phyloP scores from a whole-genome alignment of 2,888 invertebrate species.

The Dorcus hopei region DNA sequence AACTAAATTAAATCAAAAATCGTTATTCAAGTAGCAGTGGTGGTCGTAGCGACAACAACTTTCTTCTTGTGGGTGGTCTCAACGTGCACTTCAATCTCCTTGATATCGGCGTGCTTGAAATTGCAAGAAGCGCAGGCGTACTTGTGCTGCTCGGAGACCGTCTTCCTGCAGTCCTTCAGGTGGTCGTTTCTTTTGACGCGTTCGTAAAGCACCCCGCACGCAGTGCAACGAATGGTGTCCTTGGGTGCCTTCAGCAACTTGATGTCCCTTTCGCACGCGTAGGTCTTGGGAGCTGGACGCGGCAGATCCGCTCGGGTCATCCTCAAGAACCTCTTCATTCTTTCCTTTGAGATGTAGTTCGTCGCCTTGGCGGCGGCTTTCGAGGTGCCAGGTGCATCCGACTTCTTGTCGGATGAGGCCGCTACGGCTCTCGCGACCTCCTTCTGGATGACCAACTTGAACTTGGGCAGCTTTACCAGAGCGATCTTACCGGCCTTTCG shows the following conservation, averaged over 20 bases:
- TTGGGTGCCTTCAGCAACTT: slow-evolving; percentile 33
- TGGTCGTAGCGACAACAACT: neutral
- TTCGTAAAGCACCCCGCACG: slow-evolving; percentile 38
- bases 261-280: slow-evolving; percentile 32
- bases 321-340: slow-evolving; percentile 38
- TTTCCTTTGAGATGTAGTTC: slow-evolving; percentile 54
- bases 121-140: slow-evolving; percentile 41
- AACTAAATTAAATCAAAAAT: neutral
- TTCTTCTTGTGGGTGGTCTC: slow-evolving; percentile 19
- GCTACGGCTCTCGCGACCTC: too few relatives aligned
- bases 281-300: slow-evolving; percentile 24
- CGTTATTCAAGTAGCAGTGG: neutral
- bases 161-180: slow-evolving; percentile 33
- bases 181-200: slow-evolving; percentile 35
- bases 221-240: slow-evolving; percentile 40
- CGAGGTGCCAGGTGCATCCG: neutral
- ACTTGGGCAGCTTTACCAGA: too few relatives aligned
- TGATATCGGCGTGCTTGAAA: slow-evolving; percentile 35
- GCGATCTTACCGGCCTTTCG: too few relatives aligned
- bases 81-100: slow-evolving; percentile 38
- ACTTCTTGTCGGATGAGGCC: neutral
- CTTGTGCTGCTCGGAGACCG: slow-evolving; percentile 22
- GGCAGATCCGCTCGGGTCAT: slow-evolving; percentile 36
- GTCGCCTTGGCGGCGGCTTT: neutral
- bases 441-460: too few relatives aligned